Evolutionary conservation across 2,888 invertebrate species (phyloP), one percentile per base, ranked within the genome.

Genomic region (Caenorhabditis sp.): DNA sequence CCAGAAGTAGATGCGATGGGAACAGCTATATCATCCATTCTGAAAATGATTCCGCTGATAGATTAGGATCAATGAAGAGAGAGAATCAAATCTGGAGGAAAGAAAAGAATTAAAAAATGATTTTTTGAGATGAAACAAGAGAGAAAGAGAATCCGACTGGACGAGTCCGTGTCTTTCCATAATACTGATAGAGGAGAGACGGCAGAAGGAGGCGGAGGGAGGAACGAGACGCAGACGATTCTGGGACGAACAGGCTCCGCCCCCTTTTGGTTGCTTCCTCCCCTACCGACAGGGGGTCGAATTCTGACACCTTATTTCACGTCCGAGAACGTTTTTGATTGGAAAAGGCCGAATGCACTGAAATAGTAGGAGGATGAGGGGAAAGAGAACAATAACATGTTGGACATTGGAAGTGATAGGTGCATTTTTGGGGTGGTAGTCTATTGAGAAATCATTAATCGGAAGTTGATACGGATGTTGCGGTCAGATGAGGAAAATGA

Each of bases 1-100:
- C 74, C 77, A 0, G 84, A 84, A 24, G 84, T 84, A 16, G 84
- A 84, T 6, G 84, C 84, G 41, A 84, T 81, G n/a, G 84, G 80
- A 28, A 84, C 80, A 54, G 80, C 84, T 56, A 80, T 80, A 51
- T 84, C 84, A 59, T 80, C 84, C 84, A 84, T 80, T 80, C 69
- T 80, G 80, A 38, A 69, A 81, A 14, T 28, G 16, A 44, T 22
- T 26, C 2, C 1, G 69, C 51, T 24, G 19, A 10, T n/a, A 49
- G 59, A 68, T n/a, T 66, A n/a, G 22, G 74, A 51, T 26, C 26
- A 24, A 35, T 44, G 31, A 31, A 70, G 44, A 24, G 16, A 26
- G 38, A 59, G 49, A 66, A 38, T 56, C 41, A 54, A 51, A 63
- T 31, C n/a, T 35, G 14, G 54, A 59, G 16, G 58, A 31, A 28